Evolutionary conservation across 2,113 vertebrate genomes (phyloP).

Genomic region (Eonycteris spelaea): DNA sequence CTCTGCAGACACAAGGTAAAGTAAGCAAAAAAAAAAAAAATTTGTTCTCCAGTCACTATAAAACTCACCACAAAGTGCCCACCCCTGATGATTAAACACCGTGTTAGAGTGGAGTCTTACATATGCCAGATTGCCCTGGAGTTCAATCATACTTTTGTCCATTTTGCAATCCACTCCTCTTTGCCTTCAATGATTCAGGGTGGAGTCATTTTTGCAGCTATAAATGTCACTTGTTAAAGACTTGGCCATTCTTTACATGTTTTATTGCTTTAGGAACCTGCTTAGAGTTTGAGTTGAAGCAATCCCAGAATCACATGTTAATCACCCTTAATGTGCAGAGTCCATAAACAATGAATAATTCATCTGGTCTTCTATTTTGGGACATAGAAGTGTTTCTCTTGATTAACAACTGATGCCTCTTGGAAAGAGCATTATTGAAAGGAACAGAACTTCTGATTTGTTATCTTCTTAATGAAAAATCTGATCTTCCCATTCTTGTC

Average conservation of each 20-base stretch:
- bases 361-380: background rate
- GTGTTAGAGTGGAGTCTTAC: background rate
- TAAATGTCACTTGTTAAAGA: constrained; percentile 31
- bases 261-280: background rate
- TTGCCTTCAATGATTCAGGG: background rate
- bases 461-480: background rate
- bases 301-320: background rate
- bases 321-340: background rate
- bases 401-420: background rate
- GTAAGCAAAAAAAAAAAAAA: background rate
- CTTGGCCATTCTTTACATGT: background rate
- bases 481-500: background rate
- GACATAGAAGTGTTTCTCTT: background rate
- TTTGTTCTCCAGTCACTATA: background rate
- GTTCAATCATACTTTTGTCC: background rate
- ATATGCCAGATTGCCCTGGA: background rate
- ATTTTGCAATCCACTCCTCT: background rate
- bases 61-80: background rate
- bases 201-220: background rate
- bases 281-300: background rate
- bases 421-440: background rate
- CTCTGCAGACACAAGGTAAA: background rate
- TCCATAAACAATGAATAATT: background rate
- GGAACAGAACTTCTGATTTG: background rate
- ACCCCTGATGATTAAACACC: background rate